Evolutionary conservation across 2,797 vertebrate genomes (phyloP).

Genomic region (Pipistrellus kuhlii): DNA sequence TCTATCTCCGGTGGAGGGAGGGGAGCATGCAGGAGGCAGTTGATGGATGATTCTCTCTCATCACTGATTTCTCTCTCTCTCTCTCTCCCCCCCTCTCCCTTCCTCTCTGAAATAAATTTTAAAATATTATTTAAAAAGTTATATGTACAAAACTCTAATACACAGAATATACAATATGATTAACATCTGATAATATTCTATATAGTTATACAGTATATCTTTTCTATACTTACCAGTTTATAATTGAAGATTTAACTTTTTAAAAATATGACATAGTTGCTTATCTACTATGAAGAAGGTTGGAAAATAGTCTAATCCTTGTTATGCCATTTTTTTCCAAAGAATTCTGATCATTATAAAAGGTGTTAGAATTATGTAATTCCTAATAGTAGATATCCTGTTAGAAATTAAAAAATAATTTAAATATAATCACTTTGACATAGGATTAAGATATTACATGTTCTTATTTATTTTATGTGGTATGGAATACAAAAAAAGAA

Average conservation of each 20-base stretch:
- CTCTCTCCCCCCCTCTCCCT: too few species aligned
- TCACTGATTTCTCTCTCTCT: too few species aligned
- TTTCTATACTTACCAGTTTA: slow-evolving; percentile 88
- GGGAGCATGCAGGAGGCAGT: too few species aligned
- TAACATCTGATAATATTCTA: background rate
- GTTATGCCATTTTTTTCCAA: slow-evolving; percentile 87
- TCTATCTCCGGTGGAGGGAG: too few species aligned
- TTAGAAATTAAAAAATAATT: slow-evolving; percentile 56
- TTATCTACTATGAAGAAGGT: slow-evolving; percentile 85
- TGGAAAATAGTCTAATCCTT: slow-evolving; percentile 90
- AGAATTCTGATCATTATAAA: slow-evolving; percentile 87
- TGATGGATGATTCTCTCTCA: too few species aligned
- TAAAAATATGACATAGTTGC: slow-evolving; percentile 89
- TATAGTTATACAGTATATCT: background rate
- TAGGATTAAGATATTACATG: background rate
- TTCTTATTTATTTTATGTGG: background rate
- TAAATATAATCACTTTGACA: background rate
- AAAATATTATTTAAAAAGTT: too few species aligned
- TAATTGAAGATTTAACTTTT: slow-evolving; percentile 79
- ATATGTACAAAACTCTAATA: background rate
- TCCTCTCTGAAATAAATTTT: too few species aligned
- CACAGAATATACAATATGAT: slow-evolving; percentile 12
- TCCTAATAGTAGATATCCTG: slow-evolving; percentile 73
- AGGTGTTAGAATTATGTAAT: slow-evolving; percentile 78
- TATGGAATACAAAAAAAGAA: background rate